phyloP scores from a whole-genome alignment of 2,888 invertebrate genomes.

The Ganaspis brasiliensis region DNA sequence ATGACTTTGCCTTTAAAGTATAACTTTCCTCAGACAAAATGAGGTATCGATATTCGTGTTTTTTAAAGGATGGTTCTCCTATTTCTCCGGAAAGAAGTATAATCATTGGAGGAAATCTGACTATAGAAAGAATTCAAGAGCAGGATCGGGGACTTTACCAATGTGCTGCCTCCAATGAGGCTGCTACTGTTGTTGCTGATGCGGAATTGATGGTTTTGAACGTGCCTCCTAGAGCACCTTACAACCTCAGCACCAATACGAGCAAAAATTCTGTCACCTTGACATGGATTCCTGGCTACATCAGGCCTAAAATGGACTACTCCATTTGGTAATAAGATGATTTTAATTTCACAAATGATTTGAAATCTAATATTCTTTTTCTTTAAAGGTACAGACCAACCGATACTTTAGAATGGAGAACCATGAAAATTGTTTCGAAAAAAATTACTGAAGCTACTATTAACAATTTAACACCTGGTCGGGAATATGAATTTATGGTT shows the following conservation, averaged over 20 bases:
- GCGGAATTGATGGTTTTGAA: slow-evolving; percentile 92
- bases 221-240: slow-evolving; percentile 94
- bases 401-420: slow-evolving; percentile 91
- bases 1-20: neutral
- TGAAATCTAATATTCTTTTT: neutral
- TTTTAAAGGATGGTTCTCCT: slow-evolving; percentile 88
- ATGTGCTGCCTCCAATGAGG: slow-evolving; percentile 93
- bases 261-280: slow-evolving; percentile 88
- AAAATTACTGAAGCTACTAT: slow-evolving; percentile 90
- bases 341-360: too few relatives aligned
- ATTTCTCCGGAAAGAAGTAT: slow-evolving; percentile 86
- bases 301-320: slow-evolving; percentile 90
- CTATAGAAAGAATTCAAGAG: slow-evolving; percentile 90
- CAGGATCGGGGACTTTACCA: slow-evolving; percentile 93
- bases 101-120: slow-evolving; percentile 89
- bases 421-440: slow-evolving; percentile 88
- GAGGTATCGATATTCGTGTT: slow-evolving; percentile 26
- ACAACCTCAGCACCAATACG: slow-evolving; percentile 90
- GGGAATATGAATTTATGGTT: slow-evolving; percentile 95
- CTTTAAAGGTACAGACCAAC: slow-evolving; percentile 85
- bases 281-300: slow-evolving; percentile 92
- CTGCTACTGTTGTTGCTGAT: slow-evolving; percentile 91
- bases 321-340: slow-evolving; percentile 87
- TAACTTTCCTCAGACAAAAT: slow-evolving; percentile 3
- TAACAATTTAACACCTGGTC: slow-evolving; percentile 87